Evolutionary conservation across 2,797 vertebrate genomes (phyloP).

Genomic region (Rhinella marina): DNA sequence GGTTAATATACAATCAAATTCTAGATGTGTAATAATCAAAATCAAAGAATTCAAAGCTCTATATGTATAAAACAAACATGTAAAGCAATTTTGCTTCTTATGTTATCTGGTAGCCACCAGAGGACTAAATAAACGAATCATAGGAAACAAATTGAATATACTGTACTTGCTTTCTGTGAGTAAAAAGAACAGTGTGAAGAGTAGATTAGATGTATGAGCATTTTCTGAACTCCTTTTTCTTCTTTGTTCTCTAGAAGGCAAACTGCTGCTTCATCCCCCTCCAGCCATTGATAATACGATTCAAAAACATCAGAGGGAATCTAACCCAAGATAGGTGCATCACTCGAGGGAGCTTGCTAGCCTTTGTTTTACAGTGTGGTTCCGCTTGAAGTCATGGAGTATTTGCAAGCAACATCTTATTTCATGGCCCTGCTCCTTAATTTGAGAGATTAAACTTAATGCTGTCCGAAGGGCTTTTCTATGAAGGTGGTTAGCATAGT

Average conservation of each 20-base stretch:
- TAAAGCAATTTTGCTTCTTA: slow-evolving; percentile 23
- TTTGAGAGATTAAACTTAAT: slow-evolving; percentile 83
- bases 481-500: slow-evolving; percentile 75
- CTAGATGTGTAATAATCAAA: slow-evolving; percentile 11
- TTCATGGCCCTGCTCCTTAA: slow-evolving; percentile 82
- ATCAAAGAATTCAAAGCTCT: slow-evolving; percentile 13
- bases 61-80: slow-evolving; percentile 19
- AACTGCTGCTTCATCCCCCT: slow-evolving; percentile 77
- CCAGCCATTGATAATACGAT: slow-evolving; percentile 81
- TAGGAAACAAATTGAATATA: slow-evolving; percentile 44
- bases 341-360: slow-evolving; percentile 75
- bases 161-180: slow-evolving; percentile 48
- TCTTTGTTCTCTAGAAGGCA: slow-evolving; percentile 79
- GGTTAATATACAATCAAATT: slow-evolving; percentile 2
- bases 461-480: slow-evolving; percentile 77
- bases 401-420: slow-evolving; percentile 83
- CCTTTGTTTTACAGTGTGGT: slow-evolving; percentile 79
- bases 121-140: slow-evolving; percentile 41
- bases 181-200: slow-evolving; percentile 72
- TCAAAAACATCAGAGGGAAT: slow-evolving; percentile 82
- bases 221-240: slow-evolving; percentile 67
- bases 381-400: slow-evolving; percentile 79
- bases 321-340: slow-evolving; percentile 78
- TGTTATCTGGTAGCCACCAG: slow-evolving; percentile 33
- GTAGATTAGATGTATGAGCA: slow-evolving; percentile 72